Evolutionary conservation across 2,888 invertebrate genomes (phyloP), one percentile per base, ranked within the genome.

Genomic region (Mycalesis mineus): DNA sequence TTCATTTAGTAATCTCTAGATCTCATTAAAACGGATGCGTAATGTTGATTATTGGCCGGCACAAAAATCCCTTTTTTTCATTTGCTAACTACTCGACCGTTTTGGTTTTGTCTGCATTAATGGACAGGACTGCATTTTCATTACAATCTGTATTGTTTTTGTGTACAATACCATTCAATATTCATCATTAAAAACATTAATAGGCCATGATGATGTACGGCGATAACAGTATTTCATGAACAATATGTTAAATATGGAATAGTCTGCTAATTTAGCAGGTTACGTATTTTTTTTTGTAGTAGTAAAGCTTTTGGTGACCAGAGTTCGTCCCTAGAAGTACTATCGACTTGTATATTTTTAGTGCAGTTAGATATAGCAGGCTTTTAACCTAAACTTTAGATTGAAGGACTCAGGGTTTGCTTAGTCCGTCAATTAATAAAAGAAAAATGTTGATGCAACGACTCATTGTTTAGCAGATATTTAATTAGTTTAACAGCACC

Each of bases 1-100:
- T 67, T 67, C 68, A 72, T 76, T 78, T 77, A 70, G 67, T 69
- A 74, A 78, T 72, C 74, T 65, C 67, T 67, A 67, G 70, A 76
- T 75, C 75, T 74, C 69, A 67, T 67, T 65, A 62, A 67, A 69
- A 68, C 75, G 74, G 75, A 74, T 71, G 74, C 65, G 65, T 62
- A 52, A 44, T 65, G 70, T 66, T 70, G 69, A 67, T 70, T 71
- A 68, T 68, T 69, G 71, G 68, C 68, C 70, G 65, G 66, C 55
- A 65, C 63, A 64, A 63, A 64, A 67, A 63, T 65, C 62, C 55
- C 63, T 55, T 66, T 65, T n/a, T 66, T 63, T 64, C 61, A 64
- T 63, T 64, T 55, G 61, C 50, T 52, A 56, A 57, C 64, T 63
- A 62, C 58, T 65, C 64, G 64, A 67, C 62, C 63, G 59, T 64